These are phyloP conservation scores for Hystrix cristata DNA, from an alignment of 2,113 vertebrate species.

Conservation along the genomic window DNA sequence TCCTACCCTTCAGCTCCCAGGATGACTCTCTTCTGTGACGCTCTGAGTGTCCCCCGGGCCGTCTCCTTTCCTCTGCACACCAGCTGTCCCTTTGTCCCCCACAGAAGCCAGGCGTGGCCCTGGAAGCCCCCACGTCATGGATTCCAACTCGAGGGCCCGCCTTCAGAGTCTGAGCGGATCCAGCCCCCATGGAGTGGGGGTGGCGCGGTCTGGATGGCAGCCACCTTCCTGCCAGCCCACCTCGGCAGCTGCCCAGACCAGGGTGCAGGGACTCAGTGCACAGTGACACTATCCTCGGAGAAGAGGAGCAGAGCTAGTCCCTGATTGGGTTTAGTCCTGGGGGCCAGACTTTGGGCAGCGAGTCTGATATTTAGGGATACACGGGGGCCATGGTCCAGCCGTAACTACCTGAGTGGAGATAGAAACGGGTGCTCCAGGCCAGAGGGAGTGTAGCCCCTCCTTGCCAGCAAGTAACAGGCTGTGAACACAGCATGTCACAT, in stretches of 20 bases:
- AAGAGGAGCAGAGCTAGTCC: not conserved
- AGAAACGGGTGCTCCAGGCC: not conserved
- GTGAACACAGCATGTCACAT: not conserved
- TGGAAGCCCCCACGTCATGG: rapidly evolving
- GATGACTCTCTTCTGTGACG: not conserved
- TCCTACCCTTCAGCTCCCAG: not conserved
- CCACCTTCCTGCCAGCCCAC: not conserved
- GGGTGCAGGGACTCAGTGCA: too few species aligned
- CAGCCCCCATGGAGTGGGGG: too few species aligned
- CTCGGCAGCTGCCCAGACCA: rapidly evolving
- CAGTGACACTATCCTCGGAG: not conserved
- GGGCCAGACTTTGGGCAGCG: not conserved
- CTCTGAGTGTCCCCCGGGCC: not conserved
- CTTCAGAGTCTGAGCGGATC: not conserved
- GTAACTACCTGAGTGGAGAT: not conserved
- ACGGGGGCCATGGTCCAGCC: not conserved
- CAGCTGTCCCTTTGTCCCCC: not conserved
- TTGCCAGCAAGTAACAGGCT: not conserved
- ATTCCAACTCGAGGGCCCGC: not conserved
- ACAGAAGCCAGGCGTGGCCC: not conserved
- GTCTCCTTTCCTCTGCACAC: not conserved
- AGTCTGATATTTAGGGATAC: not conserved
- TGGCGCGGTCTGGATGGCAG: not conserved
- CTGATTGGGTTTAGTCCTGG: not conserved
- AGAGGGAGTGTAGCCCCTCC: not conserved